Evolutionary conservation across 2,797 vertebrate species (phyloP), one percentile per base, ranked within the genome.

Genomic region (Neosilurus hyrtlii): DNA sequence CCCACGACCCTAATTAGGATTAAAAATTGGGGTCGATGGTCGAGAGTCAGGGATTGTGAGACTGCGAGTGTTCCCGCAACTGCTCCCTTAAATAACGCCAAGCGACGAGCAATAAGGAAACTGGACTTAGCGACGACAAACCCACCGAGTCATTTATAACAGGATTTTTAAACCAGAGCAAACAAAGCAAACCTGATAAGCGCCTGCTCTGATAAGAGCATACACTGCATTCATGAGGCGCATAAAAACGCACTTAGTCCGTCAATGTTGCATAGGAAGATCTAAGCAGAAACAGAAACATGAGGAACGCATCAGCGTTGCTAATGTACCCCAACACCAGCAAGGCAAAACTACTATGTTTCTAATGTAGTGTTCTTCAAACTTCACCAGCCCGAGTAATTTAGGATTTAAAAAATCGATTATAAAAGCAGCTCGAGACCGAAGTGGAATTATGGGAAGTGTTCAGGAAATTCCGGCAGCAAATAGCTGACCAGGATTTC

Each of bases 381-480:
- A 51, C 75, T 63, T 22, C 1, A 4, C 10, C 9, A 62, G 37
- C 12, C 5, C 15, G 9, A 78, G 59, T 62, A 35, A 59, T 49
- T 78, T 6, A 43, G 0, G 9, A 18, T 51, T 51, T 26, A 72
- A 52, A 9, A 43, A 4, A 59, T 43, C 37, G 37, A 43, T 43
- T 43, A 3, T 43, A 43, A 43, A 43, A 43, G 37, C 37, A 43
- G 37, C 37, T 43, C 37, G 37, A 43, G 37, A n/a, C n/a, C n/a
- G n/a, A n/a, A n/a, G 56, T 37, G 57, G 57, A 49, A 62, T 77
- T 63, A 78, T 63, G 59, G 59, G 75, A 78, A 51, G 37, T n/a
- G 59, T 11, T 78, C 59, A 63, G 59, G 59, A 78, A 78, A 78
- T 63, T 63, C 59, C n/a, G 9, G 26, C 14, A 77, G 74, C 57